Base-by-base conservation (phyloP, 2,113 vertebrate species). In the Capreolus pygargus region DNA sequence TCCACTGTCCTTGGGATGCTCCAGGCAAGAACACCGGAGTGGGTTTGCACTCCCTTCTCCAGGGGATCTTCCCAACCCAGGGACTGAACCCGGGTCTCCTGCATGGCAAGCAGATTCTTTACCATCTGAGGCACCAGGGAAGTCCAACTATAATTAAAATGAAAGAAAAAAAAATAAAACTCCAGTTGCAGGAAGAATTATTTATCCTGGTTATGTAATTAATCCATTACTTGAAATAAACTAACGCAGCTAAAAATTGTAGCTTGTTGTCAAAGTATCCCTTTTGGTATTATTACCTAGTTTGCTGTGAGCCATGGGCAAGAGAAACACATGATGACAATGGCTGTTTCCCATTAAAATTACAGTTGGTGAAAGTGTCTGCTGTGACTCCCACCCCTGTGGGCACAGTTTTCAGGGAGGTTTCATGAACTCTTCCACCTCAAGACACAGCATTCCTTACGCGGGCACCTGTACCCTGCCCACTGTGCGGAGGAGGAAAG, bases 191-290 rank as follows among this genome's bases (percentile, higher is more conserved):
- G 60, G 7, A 93, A 96, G 30, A 87, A 14, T 27, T 85, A 30
- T 95, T 88, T 74, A 58, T 50, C 50, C 36, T 39, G 6, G 9
- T 76, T 58, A 19, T 64, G 52, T 36, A 55, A 78, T 81, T 28
- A 43, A 91, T 74, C 28, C 19, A 78, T 60, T 47, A 33, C 36
- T 70, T 58, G 74, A 92, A 43, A 92, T 97, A 96, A 92, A 86
- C 10, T 58, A 55, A 95, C 28, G 47, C 43, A 87, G 50, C 54
- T 54, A 0, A 7, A 39, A 58, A 19, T 27, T 52, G 90, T 86
- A 82, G 36, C 45, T 67, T 95, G 33, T 33, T 85, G 45, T 81
- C 33, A 64, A 79, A 28, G 33, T 45, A 19, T 15, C 6, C 5
- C 5, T 16, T 64, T 50, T 85, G 43, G 52, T 92, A n/a, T 33